Conservation (phyloP, 92 coral and sea anemone species). For the Umimayanthus kanabou region DNA sequence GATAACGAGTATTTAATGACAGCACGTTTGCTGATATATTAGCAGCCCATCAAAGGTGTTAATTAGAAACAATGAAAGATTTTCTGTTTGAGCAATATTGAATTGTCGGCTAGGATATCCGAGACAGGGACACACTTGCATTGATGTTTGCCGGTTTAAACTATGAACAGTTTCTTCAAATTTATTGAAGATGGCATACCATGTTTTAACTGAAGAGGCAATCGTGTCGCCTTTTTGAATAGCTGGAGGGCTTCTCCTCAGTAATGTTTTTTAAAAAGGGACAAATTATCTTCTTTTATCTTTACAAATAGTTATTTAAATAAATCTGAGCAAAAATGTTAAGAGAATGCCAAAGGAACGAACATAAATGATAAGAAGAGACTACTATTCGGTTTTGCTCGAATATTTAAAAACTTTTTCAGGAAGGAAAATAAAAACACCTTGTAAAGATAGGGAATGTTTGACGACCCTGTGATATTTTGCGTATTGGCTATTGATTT, state of each 20-base stretch:
- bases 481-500: too few relatives aligned
- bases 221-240: too few relatives aligned
- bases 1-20: slow-evolving; percentile 40
- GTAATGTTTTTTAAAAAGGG: too few relatives aligned
- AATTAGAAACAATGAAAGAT: slow-evolving; percentile 1
- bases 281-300: too few relatives aligned
- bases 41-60: slow-evolving; percentile 27
- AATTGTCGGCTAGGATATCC: not conserved
- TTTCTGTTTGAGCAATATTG: not conserved
- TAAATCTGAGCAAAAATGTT: not conserved
- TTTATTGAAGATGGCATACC: too few relatives aligned
- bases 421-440: too few relatives aligned
- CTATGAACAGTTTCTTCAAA: too few relatives aligned
- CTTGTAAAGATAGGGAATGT: too few relatives aligned
- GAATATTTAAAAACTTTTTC: not conserved
- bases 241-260: too few relatives aligned
- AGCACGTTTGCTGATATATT: slow-evolving; percentile 24
- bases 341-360: not conserved
- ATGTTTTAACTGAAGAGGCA: too few relatives aligned
- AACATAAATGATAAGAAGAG: not conserved
- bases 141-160: not conserved
- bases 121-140: slow-evolving; percentile 6
- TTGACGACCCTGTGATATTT: not conserved
- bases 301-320: too few relatives aligned
- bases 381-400: not conserved